Evolutionary conservation across 2,888 invertebrate species (phyloP).

Genomic region (Petrolisthes cinctipes): DNA sequence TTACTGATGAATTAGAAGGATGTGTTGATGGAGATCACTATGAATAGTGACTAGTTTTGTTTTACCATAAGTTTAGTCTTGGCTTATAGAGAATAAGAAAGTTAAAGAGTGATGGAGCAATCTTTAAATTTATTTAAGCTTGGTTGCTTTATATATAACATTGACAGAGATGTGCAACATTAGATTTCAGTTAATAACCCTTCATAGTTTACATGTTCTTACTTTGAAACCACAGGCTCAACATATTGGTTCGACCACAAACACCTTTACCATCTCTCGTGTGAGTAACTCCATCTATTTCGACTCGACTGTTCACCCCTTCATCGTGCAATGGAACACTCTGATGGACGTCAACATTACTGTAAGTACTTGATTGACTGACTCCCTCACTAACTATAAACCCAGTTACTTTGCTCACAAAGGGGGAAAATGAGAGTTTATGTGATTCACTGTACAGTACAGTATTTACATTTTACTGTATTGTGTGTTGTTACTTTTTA

Average conservation of each 20-base stretch:
- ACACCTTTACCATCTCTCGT: constrained; percentile 78
- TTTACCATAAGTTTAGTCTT: too few species aligned
- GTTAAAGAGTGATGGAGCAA: too few species aligned
- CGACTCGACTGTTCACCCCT: constrained; percentile 79
- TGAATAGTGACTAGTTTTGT: too few species aligned
- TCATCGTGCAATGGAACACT: constrained; percentile 79
- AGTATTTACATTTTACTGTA: neutral
- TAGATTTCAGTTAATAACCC: too few species aligned
- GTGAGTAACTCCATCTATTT: constrained; percentile 80
- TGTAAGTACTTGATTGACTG: constrained; percentile 69
- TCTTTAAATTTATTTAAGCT: too few species aligned
- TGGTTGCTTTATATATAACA: too few species aligned
- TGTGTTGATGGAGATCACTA: too few species aligned
- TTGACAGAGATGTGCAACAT: too few species aligned
- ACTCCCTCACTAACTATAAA: neutral
- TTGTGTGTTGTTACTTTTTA: neutral
- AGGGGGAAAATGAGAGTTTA: neutral
- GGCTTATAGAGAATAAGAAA: too few species aligned
- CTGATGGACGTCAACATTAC: constrained; percentile 80
- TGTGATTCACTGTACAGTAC: neutral
- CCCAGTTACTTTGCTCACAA: neutral
- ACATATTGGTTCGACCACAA: constrained; percentile 76
- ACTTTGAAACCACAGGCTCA: constrained; percentile 71
- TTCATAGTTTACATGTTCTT: neutral
- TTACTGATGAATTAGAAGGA: too few species aligned